Evolutionary conservation across 2,888 invertebrate genomes (phyloP).

Genomic region (Ormia ochracea): DNA sequence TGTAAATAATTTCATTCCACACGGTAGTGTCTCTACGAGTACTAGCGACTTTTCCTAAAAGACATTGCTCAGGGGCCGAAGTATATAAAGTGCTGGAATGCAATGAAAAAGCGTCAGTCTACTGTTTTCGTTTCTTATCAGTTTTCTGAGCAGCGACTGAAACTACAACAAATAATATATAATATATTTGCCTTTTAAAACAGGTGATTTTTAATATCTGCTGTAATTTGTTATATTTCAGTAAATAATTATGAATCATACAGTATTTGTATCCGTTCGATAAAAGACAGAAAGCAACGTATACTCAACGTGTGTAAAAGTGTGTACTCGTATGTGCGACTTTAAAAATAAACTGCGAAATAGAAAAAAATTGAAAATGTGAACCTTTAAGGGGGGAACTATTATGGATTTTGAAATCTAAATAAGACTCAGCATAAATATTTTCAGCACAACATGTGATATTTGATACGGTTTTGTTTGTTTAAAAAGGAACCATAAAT

Average conservation of each 20-base stretch:
- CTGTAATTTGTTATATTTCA: not conserved
- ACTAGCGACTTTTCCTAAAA: too few relatives aligned
- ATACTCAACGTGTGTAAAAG: not conserved
- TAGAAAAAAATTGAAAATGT: not conserved
- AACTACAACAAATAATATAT: not conserved
- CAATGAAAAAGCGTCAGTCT: not conserved
- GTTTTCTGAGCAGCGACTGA: not conserved
- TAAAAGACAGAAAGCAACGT: too few relatives aligned
- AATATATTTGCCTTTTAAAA: slow-evolving; percentile 28
- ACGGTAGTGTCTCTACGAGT: too few relatives aligned
- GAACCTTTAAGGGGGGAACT: not conserved
- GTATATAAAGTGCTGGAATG: not conserved
- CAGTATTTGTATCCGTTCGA: not conserved
- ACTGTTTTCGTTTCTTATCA: slow-evolving; percentile 33
- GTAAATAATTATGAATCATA: slow-evolving; percentile 30
- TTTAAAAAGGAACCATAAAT: slow-evolving; percentile 6
- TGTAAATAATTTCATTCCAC: too few relatives aligned
- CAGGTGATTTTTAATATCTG: slow-evolving; percentile 33
- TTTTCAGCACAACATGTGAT: slow-evolving; percentile 17
- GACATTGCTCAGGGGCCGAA: too few relatives aligned
- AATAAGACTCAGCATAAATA: not conserved
- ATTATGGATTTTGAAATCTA: not conserved
- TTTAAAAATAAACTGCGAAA: not conserved
- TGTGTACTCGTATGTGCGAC: not conserved
- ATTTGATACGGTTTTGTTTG: slow-evolving; percentile 37